Evolutionary conservation across 2,797 vertebrate species (phyloP).

Genomic region (Gila robusta): DNA sequence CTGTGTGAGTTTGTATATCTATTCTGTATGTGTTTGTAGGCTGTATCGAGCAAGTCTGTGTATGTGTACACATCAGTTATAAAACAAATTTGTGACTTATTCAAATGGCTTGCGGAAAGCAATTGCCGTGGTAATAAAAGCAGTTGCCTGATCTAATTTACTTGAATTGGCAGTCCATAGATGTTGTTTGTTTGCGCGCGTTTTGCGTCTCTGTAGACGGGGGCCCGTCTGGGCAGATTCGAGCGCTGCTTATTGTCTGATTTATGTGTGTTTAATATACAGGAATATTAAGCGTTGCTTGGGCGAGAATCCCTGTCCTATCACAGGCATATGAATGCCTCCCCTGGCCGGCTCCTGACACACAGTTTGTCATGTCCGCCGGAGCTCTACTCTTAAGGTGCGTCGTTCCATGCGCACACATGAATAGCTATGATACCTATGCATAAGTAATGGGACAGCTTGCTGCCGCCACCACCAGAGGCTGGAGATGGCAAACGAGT

Average conservation of each 20-base stretch:
- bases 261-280: conserved; percentile 87
- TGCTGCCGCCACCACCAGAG: conserved; percentile 61
- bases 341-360: conserved; percentile 79
- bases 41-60: neutral
- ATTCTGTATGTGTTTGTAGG: neutral
- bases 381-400: conserved; percentile 73
- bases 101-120: conserved; percentile 40
- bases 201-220: conserved; percentile 34
- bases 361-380: conserved; percentile 83
- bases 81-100: conserved; percentile 44
- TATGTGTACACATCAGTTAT: conserved; percentile 30
- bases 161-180: conserved; percentile 41
- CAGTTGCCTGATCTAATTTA: conserved; percentile 53
- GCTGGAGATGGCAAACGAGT: conserved; percentile 67
- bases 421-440: conserved; percentile 88
- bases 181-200: conserved; percentile 46
- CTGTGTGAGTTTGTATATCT: conserved; percentile 27
- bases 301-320: conserved; percentile 79
- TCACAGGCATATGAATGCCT: conserved; percentile 79
- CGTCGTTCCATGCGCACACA: conserved; percentile 79
- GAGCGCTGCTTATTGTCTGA: conserved; percentile 76
- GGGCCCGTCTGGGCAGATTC: conserved; percentile 13
- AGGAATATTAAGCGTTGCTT: conserved; percentile 82
- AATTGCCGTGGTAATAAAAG: conserved; percentile 48
- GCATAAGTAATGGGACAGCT: conserved; percentile 84